Percentiles rank a stretch among this genome's conserved stretches.
Conservation (phyloP, 2,888 invertebrate species). For the Anoplius nigerrimus region DNA sequence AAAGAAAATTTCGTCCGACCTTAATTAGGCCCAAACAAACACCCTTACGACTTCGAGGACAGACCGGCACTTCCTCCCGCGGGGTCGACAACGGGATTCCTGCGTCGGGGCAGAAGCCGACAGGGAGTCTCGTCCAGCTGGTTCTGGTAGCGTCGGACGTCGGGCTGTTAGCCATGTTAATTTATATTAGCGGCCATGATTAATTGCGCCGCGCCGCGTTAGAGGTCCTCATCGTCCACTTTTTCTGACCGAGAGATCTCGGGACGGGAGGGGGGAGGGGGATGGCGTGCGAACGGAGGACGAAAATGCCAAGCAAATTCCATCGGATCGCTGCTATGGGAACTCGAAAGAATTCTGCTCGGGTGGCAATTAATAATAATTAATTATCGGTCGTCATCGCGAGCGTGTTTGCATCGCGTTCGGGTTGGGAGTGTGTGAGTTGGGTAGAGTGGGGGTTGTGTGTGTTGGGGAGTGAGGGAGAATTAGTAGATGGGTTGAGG, state of each 20-base stretch:
- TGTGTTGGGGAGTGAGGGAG: neutral
- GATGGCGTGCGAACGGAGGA: constrained; percentile 16
- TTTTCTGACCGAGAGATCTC: constrained; percentile 13
- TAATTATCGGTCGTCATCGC: constrained; percentile 8
- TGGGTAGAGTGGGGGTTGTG: no score
- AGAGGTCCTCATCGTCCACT: constrained; percentile 28
- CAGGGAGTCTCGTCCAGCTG: neutral
- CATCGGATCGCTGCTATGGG: neutral
- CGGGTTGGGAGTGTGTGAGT: no score
- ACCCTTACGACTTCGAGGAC: no score
- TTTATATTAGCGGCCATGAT: constrained; percentile 61
- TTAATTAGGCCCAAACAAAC: no score
- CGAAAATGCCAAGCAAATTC: constrained; percentile 27
- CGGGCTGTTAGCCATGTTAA: constrained; percentile 55
- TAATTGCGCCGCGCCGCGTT: constrained; percentile 52
- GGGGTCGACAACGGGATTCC: no score
- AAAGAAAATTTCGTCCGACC: no score
- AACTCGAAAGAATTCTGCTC: neutral
- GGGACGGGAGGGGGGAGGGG: neutral
- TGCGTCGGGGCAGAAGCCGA: no score
- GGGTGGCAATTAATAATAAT: constrained; percentile 28
- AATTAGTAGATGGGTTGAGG: neutral
- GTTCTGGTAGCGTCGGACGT: constrained; percentile 46
- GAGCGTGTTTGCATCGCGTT: no score
- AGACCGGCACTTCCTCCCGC: no score